Evolutionary conservation across 1,140 invertebrate species (phyloP).

Genomic region (Drosophila arawakana): DNA sequence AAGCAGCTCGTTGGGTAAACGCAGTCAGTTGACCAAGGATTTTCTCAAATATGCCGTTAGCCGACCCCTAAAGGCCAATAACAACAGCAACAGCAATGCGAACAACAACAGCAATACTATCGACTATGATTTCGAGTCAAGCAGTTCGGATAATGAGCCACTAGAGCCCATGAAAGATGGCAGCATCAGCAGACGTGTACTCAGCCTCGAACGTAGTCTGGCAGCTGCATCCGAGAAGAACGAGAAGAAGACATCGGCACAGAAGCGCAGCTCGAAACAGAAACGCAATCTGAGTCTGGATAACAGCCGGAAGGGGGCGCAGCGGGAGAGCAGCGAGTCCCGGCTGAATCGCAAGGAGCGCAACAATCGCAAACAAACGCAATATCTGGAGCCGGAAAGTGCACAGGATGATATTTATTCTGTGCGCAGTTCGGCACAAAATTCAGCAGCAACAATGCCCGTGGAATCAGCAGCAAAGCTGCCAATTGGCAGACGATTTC

Average conservation of each 20-base stretch:
- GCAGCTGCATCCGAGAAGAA: constrained; percentile 44
- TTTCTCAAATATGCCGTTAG: constrained; percentile 62
- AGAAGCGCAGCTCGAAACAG: constrained; percentile 75
- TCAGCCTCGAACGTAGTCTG: constrained; percentile 71
- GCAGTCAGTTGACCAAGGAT: constrained; percentile 73
- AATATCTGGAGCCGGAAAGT: constrained; percentile 17
- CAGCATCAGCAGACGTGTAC: constrained; percentile 62
- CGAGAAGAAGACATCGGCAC: constrained; percentile 53
- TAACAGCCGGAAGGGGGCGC: constrained; percentile 50
- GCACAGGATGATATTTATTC: constrained; percentile 65
- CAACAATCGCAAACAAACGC: constrained; percentile 34
- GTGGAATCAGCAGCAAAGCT: constrained; percentile 50
- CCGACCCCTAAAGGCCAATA: constrained; percentile 47
- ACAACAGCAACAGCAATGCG: not conserved
- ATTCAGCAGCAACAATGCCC: constrained; percentile 39
- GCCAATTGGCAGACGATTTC: constrained; percentile 78
- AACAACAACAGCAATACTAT: constrained; percentile 21
- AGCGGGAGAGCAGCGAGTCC: constrained; percentile 21
- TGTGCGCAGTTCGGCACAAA: constrained; percentile 56
- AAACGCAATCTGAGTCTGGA: constrained; percentile 78
- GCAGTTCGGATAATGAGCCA: constrained; percentile 75
- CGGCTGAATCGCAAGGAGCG: constrained; percentile 44
- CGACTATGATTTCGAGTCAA: constrained; percentile 59
- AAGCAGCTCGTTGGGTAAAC: constrained; percentile 67
- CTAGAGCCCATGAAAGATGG: constrained; percentile 32